phyloP scores from a whole-genome alignment of 2,113 vertebrate species.

The Gymnorhina tibicen region DNA sequence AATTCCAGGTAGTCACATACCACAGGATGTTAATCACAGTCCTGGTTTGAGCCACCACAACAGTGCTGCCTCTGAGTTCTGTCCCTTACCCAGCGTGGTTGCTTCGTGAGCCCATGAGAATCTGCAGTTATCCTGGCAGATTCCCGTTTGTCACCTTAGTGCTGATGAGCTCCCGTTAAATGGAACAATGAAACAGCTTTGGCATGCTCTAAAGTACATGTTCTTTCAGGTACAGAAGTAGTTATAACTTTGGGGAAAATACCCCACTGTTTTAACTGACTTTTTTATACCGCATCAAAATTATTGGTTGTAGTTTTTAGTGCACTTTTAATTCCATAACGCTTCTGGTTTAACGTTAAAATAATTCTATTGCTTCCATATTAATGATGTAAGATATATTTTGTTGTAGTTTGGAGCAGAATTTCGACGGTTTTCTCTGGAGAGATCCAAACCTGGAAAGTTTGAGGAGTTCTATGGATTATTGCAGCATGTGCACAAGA shows the following conservation, averaged over 20 bases:
- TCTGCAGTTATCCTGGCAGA: background rate
- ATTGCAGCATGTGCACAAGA: conserved; percentile 94
- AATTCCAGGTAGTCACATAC: background rate
- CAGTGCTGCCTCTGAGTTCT: background rate
- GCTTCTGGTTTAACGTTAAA: background rate
- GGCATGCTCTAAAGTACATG: background rate
- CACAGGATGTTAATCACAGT: background rate
- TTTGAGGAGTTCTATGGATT: conserved; percentile 98
- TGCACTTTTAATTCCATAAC: background rate
- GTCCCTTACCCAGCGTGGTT: background rate
- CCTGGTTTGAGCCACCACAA: background rate
- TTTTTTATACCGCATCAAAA: background rate
- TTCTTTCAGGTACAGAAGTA: background rate
- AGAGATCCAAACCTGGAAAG: conserved; percentile 91
- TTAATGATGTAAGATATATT: background rate
- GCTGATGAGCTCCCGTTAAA: background rate
- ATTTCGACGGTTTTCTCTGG: conserved; percentile 95
- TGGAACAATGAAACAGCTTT: background rate
- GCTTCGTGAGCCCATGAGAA: background rate
- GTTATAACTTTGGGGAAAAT: rapidly evolving
- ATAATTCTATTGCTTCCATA: background rate
- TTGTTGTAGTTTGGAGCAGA: conserved; percentile 92
- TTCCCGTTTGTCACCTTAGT: background rate
- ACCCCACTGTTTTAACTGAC: rapidly evolving
- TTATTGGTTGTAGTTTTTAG: background rate